These are phyloP conservation scores for Puffinus mauretanicus DNA, from an alignment of 2,113 vertebrate genomes.

Conservation along the genomic window DNA sequence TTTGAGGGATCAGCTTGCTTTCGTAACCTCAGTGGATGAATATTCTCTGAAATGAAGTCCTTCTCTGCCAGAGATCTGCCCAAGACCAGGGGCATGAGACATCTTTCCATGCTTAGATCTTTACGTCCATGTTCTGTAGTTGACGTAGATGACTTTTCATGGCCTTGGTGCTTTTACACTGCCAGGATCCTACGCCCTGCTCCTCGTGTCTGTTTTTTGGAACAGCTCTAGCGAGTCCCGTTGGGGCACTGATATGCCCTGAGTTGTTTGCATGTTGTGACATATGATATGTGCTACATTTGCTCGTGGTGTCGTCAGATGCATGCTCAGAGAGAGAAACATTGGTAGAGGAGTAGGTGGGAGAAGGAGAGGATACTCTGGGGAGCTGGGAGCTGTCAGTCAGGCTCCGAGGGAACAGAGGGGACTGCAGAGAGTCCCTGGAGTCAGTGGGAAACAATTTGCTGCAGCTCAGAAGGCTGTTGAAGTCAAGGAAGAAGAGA, in stretches of 20 bases:
- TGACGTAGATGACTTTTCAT: background rate
- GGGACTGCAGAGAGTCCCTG: background rate
- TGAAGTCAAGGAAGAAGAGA: background rate
- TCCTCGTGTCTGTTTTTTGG: background rate
- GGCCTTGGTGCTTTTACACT: background rate
- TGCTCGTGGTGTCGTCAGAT: background rate
- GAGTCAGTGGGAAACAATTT: background rate
- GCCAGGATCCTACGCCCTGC: background rate
- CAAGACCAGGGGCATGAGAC: background rate
- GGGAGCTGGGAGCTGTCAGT: background rate
- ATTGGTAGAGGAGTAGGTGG: background rate
- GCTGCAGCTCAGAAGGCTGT: background rate
- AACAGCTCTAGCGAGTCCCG: fast-evolving
- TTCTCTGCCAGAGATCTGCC: background rate
- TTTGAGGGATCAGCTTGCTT: background rate
- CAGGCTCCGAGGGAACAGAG: background rate
- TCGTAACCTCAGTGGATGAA: background rate
- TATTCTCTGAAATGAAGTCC: background rate
- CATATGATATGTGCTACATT: fast-evolving
- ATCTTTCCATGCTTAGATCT: background rate
- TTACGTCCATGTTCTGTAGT: background rate
- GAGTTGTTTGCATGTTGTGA: background rate
- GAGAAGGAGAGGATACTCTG: background rate
- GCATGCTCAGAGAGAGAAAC: background rate
- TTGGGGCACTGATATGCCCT: background rate